Percentiles rank a stretch among this genome's conserved stretches.
These are phyloP conservation scores for Aspidapion aeneum DNA, from an alignment of 2,888 invertebrate genomes.

Conservation along the genomic window DNA sequence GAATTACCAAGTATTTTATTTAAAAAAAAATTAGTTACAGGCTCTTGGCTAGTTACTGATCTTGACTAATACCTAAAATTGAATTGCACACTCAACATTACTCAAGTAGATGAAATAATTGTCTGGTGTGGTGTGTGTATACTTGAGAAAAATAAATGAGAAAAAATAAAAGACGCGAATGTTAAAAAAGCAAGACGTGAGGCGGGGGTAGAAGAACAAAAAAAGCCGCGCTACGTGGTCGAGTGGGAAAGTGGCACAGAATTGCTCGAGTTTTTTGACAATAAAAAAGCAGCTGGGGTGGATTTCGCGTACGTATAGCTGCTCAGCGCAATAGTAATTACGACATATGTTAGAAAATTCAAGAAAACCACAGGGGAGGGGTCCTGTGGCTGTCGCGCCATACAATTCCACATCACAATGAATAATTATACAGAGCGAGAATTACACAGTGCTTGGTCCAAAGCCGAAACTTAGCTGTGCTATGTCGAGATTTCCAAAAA, in stretches of 20 bases:
- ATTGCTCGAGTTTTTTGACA: conserved; percentile 22
- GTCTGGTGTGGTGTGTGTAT: too few species aligned
- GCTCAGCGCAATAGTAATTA: conserved; percentile 41
- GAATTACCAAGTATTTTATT: too few species aligned
- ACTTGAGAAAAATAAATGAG: not conserved
- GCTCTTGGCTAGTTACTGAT: too few species aligned
- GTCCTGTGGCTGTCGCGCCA: conserved; percentile 38
- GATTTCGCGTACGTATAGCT: too few species aligned
- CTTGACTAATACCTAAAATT: too few species aligned
- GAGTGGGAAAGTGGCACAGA: conserved; percentile 31
- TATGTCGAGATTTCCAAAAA: too few species aligned
- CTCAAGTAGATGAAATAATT: too few species aligned
- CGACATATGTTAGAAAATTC: conserved; percentile 46
- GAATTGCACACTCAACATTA: too few species aligned
- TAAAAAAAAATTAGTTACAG: too few species aligned
- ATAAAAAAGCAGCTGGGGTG: conserved; percentile 39
- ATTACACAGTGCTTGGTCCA: conserved; percentile 21
- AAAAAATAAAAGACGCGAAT: not conserved
- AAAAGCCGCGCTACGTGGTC: conserved; percentile 1
- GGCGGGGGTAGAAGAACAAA: not conserved
- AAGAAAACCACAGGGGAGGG: conserved; percentile 45
- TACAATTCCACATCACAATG: conserved; percentile 37
- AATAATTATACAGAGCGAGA: conserved; percentile 39
- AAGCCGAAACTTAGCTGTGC: conserved; percentile 21
- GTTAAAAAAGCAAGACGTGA: not conserved